Evolutionary conservation across 35 echinoderm and acorn worm species (phyloP), one percentile per base, ranked within the genome.

Genomic region (Apostichopus parvimensis): DNA sequence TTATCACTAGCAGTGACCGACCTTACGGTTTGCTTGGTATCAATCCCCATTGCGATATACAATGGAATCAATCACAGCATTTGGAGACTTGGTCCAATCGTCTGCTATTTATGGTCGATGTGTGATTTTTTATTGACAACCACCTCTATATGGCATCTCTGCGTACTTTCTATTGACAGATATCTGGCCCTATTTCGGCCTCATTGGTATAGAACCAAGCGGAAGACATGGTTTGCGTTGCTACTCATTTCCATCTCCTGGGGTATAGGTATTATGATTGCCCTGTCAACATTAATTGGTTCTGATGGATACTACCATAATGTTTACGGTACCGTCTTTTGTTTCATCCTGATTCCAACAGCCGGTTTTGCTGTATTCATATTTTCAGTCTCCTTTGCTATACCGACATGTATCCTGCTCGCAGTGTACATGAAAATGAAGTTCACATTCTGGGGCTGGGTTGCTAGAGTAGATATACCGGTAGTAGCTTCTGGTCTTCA

Each of bases 131-230:
- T 88, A 14, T 70, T 95, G 20, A 93, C 84, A 77, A 90, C 85
- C 20, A 91, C 94, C 13, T 93, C 94, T 8, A 90, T 91, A 9
- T 95, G 92, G 77, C 89, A 95, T 68, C 87, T 95, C 55, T 93
- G 92, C 13, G 94, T 87, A 14, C 52, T 95, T 7, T 79, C 92
- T 4, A 79, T 92, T 53, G 94, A 95, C 78, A 86, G 94, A 0
- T 95, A 90, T 60, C 83, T 95, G 0, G 94, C 94, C 34, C 90
- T 95, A 53, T 90, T 86, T 56, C 79, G 92, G 23, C 94, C 94
- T 17, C 34, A 93, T 52, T 93, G 91, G 86, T 95, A 95, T 53
- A 68, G 86, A 9, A 85, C 72, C 11, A 77, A 77, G 73, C 34
- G 83, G 9, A 88, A 65, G 26, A 24, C 57, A 20, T 52, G 78